Conservation (phyloP, 2,113 vertebrate species). For the Spheniscus mendiculus region DNA sequence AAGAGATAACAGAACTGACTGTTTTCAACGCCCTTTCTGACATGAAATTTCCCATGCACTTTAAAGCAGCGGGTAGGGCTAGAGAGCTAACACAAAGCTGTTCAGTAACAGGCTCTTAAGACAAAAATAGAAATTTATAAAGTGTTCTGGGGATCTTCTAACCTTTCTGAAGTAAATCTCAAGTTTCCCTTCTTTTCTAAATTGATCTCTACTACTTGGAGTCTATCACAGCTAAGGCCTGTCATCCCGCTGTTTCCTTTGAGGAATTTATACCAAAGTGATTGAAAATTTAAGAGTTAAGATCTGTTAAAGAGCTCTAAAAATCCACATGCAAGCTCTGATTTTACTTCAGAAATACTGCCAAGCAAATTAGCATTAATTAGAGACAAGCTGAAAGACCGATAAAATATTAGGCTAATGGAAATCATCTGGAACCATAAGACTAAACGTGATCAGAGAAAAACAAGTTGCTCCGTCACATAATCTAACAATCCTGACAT, state of each 20-base stretch:
- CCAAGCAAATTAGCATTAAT: constrained; percentile 51
- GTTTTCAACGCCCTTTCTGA: background rate
- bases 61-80: background rate
- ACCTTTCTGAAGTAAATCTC: background rate
- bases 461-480: background rate
- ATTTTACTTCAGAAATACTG: constrained; percentile 39
- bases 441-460: background rate
- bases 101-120: background rate
- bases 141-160: background rate
- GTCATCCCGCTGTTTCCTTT: background rate
- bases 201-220: background rate
- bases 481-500: background rate
- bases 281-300: constrained; percentile 8
- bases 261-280: background rate
- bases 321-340: background rate
- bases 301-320: background rate
- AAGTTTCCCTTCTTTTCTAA: background rate
- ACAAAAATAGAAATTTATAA: background rate
- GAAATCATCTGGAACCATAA: background rate
- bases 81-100: background rate
- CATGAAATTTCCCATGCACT: background rate
- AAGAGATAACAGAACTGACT: background rate
- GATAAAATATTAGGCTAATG: constrained; percentile 21
- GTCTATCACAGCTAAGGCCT: background rate
- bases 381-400: constrained; percentile 30